phyloP scores from a whole-genome alignment of 2,888 invertebrate species.

The Galerucella calmariensis region DNA sequence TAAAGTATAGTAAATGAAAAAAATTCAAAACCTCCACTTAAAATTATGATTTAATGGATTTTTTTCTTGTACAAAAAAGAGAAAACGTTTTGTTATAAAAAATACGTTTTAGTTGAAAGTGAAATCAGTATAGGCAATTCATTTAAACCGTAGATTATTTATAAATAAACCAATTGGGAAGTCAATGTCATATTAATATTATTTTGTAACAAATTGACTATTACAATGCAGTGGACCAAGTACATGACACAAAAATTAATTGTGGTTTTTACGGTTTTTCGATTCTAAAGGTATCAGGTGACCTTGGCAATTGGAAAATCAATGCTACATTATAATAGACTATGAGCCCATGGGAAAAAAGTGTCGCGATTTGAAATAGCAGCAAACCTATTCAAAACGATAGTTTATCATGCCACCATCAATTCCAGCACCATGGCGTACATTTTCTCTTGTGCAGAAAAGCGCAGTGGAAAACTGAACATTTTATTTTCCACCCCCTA shows the following conservation, averaged over 20 bases:
- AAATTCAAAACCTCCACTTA: too few species aligned
- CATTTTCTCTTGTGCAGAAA: too few species aligned
- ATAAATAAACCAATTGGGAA: slow-evolving; percentile 37
- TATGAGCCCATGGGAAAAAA: too few species aligned
- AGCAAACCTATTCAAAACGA: too few species aligned
- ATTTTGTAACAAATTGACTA: slow-evolving; percentile 39
- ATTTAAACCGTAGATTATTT: slow-evolving; percentile 34
- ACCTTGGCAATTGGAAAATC: slow-evolving; percentile 9
- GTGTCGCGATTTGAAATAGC: too few species aligned
- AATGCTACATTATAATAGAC: background rate
- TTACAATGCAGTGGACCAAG: slow-evolving; percentile 40
- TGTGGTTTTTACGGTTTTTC: slow-evolving; percentile 12
- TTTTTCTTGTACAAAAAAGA: too few species aligned
- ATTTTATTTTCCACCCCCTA: too few species aligned
- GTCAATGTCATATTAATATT: slow-evolving; percentile 43
- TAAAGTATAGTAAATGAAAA: too few species aligned
- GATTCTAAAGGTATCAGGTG: slow-evolving; percentile 1
- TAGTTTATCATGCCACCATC: too few species aligned
- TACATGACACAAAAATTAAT: slow-evolving; percentile 21
- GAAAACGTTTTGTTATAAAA: background rate
- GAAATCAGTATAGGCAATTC: slow-evolving; percentile 33
- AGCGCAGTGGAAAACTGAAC: too few species aligned
- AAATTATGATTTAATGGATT: too few species aligned
- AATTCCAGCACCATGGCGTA: too few species aligned
- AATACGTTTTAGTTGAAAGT: slow-evolving; percentile 24